phyloP scores from a whole-genome alignment of 1,140 invertebrate genomes.

The Eriosoma lanigerum region DNA sequence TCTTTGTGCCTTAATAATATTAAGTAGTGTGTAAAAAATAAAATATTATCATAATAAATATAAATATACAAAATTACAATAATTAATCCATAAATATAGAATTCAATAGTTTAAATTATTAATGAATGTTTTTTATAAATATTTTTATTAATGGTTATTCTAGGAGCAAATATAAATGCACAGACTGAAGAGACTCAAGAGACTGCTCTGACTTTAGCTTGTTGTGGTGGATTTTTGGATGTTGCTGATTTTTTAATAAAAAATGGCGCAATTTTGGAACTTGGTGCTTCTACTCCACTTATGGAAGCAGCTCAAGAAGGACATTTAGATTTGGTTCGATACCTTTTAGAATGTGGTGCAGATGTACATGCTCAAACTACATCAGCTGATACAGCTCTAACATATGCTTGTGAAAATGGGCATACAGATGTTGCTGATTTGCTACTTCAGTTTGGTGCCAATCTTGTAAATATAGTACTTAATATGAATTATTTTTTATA shows the following conservation, averaged over 20 bases:
- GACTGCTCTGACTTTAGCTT: constrained; percentile 93
- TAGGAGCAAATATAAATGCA: constrained; percentile 93
- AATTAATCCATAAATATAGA: too few species aligned
- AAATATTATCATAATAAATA: too few species aligned
- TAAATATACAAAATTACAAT: too few species aligned
- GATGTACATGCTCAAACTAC: constrained; percentile 91
- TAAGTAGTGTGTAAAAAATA: too few species aligned
- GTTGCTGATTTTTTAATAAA: constrained; percentile 97
- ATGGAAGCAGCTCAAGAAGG: constrained; percentile 99
- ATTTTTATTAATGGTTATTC: constrained; percentile 42
- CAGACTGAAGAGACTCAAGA: constrained; percentile 98
- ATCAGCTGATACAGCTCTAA: constrained; percentile 95
- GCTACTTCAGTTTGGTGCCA: constrained; percentile 82
- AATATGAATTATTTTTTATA: background rate
- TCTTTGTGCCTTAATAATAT: too few species aligned
- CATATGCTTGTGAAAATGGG: constrained; percentile 95
- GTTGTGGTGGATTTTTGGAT: constrained; percentile 95
- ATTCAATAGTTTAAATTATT: too few species aligned
- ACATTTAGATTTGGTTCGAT: constrained; percentile 87
- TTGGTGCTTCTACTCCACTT: constrained; percentile 94
- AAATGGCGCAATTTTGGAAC: constrained; percentile 91
- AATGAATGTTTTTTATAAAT: too few species aligned
- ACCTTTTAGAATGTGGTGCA: constrained; percentile 80
- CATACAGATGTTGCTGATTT: constrained; percentile 92
- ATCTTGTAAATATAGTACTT: constrained; percentile 65